Base-by-base conservation (phyloP, 2,797 vertebrate species). In the Mastacembelus armatus region DNA sequence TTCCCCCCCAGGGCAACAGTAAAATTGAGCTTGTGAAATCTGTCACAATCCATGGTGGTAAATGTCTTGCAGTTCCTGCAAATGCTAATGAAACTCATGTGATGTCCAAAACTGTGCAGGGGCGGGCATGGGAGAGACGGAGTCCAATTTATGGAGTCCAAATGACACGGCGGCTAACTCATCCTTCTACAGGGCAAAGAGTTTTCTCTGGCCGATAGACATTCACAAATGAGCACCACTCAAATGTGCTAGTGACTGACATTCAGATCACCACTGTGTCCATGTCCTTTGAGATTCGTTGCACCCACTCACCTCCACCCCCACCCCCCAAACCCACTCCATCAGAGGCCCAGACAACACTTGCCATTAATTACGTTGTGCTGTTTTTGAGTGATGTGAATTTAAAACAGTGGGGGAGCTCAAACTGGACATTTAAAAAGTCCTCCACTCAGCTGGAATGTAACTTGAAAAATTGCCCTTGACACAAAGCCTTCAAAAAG, bases 111-210 rank as follows among this genome's bases (percentile, higher is more conserved):
- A 77, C 67, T 0, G 54, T 71, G 74, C 40, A 32, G 66, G 77
- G 77, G 66, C 49, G 74, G 71, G 77, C 69, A 57, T n/a, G 68
- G 30, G 75, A 62, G 60, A 79, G 74, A 89, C 61, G 63, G 77
- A 85, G 86, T 86, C 88, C 89, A 91, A 92, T 93, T 92, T 91
- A 87, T 86, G n/a, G n/a, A n/a, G n/a, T n/a, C n/a, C n/a, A 92
- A 90, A 87, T 85, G 91, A 89, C 86, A 89, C 74, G 69, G 65
- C 82, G 84, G 92, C 87, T 90, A 89, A 85, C 84, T 77, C 86
- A 77, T 89, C 80, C 75, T 85, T 90, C 77, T 78, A 79, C 81
- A 89, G 84, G 89, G 85, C 88, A 90, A 57, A 61, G 84, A 77
- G 80, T 86, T 85, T 80, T 66, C 50, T 82, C 78, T 90, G 85